phyloP scores from a whole-genome alignment of 2,797 vertebrate genomes.

The Heteromormyrus szaboi region DNA sequence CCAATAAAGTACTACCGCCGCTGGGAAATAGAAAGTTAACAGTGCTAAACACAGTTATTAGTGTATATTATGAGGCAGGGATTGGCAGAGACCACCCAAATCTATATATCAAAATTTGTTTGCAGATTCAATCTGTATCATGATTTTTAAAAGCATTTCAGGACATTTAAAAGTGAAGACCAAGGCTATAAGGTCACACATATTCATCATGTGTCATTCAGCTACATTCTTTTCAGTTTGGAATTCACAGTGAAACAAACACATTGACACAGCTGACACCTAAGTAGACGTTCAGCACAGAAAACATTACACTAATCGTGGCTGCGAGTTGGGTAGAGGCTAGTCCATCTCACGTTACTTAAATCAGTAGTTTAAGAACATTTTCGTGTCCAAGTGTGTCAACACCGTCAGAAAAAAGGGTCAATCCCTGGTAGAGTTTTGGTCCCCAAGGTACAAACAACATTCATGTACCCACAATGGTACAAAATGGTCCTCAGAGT shows the following conservation, averaged over 20 bases:
- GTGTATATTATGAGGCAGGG: not conserved
- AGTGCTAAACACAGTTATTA: not conserved
- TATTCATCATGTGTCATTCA: not conserved
- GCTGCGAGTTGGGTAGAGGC: not conserved
- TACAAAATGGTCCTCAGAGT: not conserved
- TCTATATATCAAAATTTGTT: not conserved
- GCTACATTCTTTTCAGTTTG: not conserved
- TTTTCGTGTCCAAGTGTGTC: not conserved
- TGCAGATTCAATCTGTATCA: not conserved
- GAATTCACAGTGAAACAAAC: not conserved
- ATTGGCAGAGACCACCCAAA: not conserved
- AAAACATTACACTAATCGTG: not conserved
- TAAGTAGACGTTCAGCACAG: not conserved
- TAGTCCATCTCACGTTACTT: not conserved
- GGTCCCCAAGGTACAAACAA: not conserved
- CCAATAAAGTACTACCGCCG: not conserved
- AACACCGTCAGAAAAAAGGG: not conserved
- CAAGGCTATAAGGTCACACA: not conserved
- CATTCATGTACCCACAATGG: not conserved
- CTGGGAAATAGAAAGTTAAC: not conserved
- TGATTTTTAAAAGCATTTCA: not conserved
- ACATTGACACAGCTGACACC: not conserved
- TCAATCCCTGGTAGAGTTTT: not conserved
- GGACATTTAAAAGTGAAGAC: not conserved
- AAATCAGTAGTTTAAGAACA: not conserved